phyloP scores from a whole-genome alignment of 2,888 invertebrate genomes.

The Gnatocerus cornutus region DNA sequence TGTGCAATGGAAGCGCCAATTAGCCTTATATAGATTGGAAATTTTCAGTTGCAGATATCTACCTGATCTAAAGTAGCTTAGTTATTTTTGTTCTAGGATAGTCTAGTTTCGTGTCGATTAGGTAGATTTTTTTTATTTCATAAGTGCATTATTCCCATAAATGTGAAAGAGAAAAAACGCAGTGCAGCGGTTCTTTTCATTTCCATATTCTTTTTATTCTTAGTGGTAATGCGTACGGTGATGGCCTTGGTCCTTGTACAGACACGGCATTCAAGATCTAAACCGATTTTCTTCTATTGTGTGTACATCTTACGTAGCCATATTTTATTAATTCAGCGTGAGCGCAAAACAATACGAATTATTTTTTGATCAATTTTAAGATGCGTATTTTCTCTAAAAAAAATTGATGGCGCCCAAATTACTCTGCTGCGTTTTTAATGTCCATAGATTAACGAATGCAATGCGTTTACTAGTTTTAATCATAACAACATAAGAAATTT shows the following conservation, averaged over 20 bases:
- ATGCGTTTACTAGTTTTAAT: slow-evolving; percentile 36
- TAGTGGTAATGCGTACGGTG: slow-evolving; percentile 68
- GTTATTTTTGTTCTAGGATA: slow-evolving; percentile 31
- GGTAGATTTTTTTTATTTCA: slow-evolving; percentile 27
- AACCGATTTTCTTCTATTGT: too few relatives aligned
- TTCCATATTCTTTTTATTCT: slow-evolving; percentile 46
- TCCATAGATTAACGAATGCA: slow-evolving; percentile 3
- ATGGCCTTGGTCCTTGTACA: slow-evolving; percentile 69
- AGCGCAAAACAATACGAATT: too few relatives aligned
- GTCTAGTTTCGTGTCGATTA: slow-evolving; percentile 20
- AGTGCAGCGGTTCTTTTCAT: slow-evolving; percentile 27
- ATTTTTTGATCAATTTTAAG: neutral
- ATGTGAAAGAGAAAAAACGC: slow-evolving; percentile 45
- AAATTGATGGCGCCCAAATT: slow-evolving; percentile 19
- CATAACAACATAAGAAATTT: slow-evolving; percentile 6
- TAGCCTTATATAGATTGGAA: slow-evolving; percentile 45
- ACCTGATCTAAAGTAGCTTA: slow-evolving; percentile 33
- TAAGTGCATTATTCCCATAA: neutral
- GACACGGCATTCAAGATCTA: slow-evolving; percentile 72
- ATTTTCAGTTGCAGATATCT: slow-evolving; percentile 20
- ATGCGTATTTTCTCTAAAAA: slow-evolving; percentile 29
- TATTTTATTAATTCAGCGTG: neutral
- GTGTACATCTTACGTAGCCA: neutral
- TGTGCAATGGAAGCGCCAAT: slow-evolving; percentile 14
- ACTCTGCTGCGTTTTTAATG: neutral